These are phyloP conservation scores for Tachuris rubrigastra DNA, from an alignment of 2,113 vertebrate species.

Conservation along the genomic window DNA sequence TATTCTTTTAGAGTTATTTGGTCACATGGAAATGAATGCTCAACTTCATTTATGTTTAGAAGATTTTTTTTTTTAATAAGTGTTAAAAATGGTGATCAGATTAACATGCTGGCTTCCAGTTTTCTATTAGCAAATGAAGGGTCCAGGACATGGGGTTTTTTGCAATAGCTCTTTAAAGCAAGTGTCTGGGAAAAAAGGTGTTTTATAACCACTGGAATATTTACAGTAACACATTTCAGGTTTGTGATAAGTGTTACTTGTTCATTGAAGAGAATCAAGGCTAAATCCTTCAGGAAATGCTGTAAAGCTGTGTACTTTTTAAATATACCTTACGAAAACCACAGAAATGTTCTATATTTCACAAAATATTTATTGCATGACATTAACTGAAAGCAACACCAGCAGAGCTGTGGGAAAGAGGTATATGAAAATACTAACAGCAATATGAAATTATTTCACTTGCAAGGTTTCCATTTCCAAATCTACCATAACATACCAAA, in stretches of 20 bases:
- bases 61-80: not conserved
- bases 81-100: not conserved
- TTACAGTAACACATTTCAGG: not conserved
- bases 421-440: not conserved
- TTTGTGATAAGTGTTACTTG: slow-evolving; percentile 11
- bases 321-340: not conserved
- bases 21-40: not conserved
- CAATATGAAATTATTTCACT: not conserved
- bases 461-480: not conserved
- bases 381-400: slow-evolving; percentile 31
- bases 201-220: slow-evolving; percentile 34
- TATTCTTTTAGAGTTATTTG: not conserved
- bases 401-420: slow-evolving; percentile 10
- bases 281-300: slow-evolving; percentile 44
- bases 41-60: not conserved
- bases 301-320: not conserved
- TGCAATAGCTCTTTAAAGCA: not conserved
- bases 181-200: not conserved
- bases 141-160: not conserved
- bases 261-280: not conserved
- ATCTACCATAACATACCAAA: not conserved
- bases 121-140: not conserved
- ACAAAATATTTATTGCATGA: slow-evolving; percentile 34
- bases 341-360: not conserved
- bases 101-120: not conserved